These are phyloP conservation scores for Lasioglossum villosulum DNA, from an alignment of 2,888 invertebrate species.

Conservation along the genomic window DNA sequence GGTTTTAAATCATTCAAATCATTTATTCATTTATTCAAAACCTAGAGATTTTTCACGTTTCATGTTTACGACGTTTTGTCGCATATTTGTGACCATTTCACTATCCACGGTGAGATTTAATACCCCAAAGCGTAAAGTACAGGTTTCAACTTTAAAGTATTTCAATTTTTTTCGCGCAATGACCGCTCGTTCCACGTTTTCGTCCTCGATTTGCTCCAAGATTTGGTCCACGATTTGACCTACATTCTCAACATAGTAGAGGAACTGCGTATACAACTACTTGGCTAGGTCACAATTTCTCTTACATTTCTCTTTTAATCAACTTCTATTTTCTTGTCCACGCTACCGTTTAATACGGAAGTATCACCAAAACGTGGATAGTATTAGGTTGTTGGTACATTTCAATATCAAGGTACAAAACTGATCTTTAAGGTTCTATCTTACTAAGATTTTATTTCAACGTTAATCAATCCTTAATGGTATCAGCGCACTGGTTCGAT, in stretches of 20 bases:
- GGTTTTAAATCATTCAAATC: not conserved
- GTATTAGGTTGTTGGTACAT: no score
- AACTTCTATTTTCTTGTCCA: not conserved
- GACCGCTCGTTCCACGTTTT: not conserved
- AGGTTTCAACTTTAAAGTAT: no score
- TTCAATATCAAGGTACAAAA: no score
- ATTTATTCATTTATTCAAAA: no score
- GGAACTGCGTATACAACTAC: not conserved
- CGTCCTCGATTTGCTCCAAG: not conserved
- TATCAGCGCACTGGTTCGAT: no score
- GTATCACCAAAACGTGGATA: no score
- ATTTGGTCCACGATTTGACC: not conserved
- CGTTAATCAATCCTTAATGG: no score
- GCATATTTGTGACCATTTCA: not conserved
- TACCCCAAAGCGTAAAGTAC: no score
- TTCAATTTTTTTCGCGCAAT: not conserved
- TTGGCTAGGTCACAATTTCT: not conserved
- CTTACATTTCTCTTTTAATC: not conserved
- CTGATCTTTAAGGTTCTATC: no score
- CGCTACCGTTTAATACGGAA: not conserved
- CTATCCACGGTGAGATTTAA: not conserved
- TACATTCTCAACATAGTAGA: not conserved
- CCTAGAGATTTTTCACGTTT: not conserved
- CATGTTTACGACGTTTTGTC: not conserved
- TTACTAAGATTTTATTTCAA: no score